Evolutionary conservation across 1,140 invertebrate genomes (phyloP), one percentile per base, ranked within the genome.

Genomic region (Drosophila bocki): DNA sequence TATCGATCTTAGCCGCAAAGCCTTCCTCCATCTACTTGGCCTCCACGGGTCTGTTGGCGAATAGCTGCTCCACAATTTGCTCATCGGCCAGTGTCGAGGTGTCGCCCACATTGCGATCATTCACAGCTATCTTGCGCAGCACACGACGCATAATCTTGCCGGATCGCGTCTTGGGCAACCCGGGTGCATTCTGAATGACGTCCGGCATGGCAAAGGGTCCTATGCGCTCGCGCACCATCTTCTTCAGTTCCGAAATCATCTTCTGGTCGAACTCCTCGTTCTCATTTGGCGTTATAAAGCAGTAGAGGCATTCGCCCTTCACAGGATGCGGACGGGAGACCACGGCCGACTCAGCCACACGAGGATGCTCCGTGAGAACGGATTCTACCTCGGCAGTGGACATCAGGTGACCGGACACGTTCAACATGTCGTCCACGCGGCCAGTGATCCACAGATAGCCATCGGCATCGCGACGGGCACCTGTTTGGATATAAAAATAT

Each of bases 61-160:
- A 97, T 6, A 98, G 93, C 75, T 96, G 92, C 44, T 97, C 95
- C 32, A 99, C 96, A 64, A 99, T 95, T 6, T 93, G 93, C 70
- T 97, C 97, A 85, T 99, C 98, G 35, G 98, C 97, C 62, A 99
- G 93, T 1, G 98, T 99, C 12, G 97, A 98, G 1, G 96, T 96
- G 92, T 99, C 99, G 7, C 99, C 99, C 51, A 99, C 95, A 78
- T 99, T 96, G 37, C 93, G 93, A 81, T 98, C 97, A 45, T 97
- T 97, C 1, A 96, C 93, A 0, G 99, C 98, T 12, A 99, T 96
- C 94, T 99, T 99, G 53, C 98, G 94, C 33, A 99, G 93, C 56
- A 99, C 96, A 75, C 99, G 94, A 47, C 99, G 95, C 98, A 99
- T 99, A 48, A 99, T 99, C 94, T 99, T 99, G 4, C 99, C 99